phyloP scores from a whole-genome alignment of 1,140 invertebrate species.

The Caenorhabditis elegans region DNA sequence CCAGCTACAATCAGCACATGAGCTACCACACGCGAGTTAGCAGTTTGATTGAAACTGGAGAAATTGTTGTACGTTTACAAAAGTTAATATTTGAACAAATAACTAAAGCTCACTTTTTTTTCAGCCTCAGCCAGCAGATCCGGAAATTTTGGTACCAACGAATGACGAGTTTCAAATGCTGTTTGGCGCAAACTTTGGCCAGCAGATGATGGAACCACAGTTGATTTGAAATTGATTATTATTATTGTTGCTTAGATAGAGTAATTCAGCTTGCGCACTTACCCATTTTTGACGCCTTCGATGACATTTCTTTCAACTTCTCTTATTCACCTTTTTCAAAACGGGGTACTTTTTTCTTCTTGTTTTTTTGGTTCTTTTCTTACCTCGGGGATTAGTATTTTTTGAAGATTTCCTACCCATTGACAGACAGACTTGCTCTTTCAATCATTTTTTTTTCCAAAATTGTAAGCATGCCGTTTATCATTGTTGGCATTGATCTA shows the following conservation, averaged over 20 bases:
- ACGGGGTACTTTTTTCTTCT: neutral
- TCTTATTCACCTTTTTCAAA: neutral
- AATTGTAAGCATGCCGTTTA: no score
- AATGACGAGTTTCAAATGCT: constrained; percentile 20
- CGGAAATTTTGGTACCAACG: constrained; percentile 50
- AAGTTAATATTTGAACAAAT: neutral
- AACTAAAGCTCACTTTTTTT: neutral
- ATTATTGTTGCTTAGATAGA: neutral
- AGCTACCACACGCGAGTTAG: constrained; percentile 62
- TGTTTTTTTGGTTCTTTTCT: neutral
- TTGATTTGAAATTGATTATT: neutral
- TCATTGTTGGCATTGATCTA: neutral
- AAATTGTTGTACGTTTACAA: constrained; percentile 38
- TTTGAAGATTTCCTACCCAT: neutral
- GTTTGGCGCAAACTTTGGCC: neutral
- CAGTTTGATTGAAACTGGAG: constrained; percentile 33
- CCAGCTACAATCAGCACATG: constrained; percentile 62
- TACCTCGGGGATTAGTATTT: neutral
- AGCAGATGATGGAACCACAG: neutral
- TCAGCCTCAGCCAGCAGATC: constrained; percentile 36
- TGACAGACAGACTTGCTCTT: neutral
- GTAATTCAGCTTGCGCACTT: neutral
- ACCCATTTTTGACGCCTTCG: neutral
- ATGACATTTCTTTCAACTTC: neutral
- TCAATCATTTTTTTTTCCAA: no score